Base-by-base conservation (phyloP, 1,140 invertebrate species). In the Ips nitidus region DNA sequence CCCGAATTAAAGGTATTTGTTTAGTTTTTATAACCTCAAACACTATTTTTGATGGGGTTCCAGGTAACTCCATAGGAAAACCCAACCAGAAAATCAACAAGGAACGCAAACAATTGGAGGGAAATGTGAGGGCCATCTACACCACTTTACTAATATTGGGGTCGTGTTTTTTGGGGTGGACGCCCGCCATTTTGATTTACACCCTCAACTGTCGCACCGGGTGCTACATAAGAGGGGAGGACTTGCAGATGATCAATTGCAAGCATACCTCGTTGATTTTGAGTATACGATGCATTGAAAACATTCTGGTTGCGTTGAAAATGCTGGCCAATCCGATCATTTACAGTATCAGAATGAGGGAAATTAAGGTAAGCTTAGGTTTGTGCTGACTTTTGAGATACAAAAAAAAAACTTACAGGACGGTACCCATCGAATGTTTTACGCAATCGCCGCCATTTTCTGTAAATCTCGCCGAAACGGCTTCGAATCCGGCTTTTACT, bases 71-170 rank as follows among this genome's bases (percentile, higher is more conserved):
- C 37, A n/a, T 59, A 72, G 69, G 68, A 22, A 57, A 66, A 41
- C 57, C 63, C 0, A 75, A 65, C 53, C 68, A 75, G 39, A 76
- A 73, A 57, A 63, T 69, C 22, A 74, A 67, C 50, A 66, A 64
- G 37, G 76, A 78, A 61, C 72, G 75, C 58, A 73, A 73, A 43
- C 70, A 75, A 73, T 78, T 85, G 58, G 77, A 81, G 56, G 79
- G 81, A 50, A 89, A 87, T 71, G 81, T 86, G n/a, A 89, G 89
- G 74, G 89, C 89, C 1, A 77, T 89, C 2, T 79, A 84, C 39
- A 91, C 90, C 0, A 90, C 89, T 0, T 74, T 90, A 22, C 78
- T 90, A 5, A 90, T 91, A 50, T 80, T 91, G 0, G 88, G 88
- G 8, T 88, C 87, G 1, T 90, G 87, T 73, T 74, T 88, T 1